Percentiles rank a stretch among this genome's conserved stretches.
phyloP scores from a whole-genome alignment of 2,113 vertebrate genomes.

The Boleophthalmus pectinirostris region DNA sequence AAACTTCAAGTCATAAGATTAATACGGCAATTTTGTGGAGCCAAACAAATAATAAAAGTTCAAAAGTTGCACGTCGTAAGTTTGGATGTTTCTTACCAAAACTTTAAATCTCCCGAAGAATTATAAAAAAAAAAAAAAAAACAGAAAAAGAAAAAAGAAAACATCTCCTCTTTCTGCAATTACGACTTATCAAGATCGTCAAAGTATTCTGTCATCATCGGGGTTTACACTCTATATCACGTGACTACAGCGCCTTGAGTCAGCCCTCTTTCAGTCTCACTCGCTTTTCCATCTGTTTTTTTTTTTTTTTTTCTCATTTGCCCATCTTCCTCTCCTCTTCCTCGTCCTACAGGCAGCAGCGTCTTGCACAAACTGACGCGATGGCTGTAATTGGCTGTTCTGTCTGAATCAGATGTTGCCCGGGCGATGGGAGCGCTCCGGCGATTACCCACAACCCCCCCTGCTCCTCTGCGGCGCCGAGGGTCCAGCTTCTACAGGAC shows the following conservation, averaged over 20 bases:
- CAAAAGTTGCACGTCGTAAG: no score
- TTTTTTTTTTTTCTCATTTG: background rate
- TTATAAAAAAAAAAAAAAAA: no score
- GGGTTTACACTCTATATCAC: background rate
- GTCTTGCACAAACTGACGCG: constrained; percentile 74
- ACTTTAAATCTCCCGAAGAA: no score
- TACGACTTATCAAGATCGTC: no score
- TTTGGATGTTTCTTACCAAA: no score
- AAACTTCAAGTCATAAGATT: no score
- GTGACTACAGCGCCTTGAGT: background rate
- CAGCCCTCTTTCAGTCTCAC: background rate
- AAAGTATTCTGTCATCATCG: no score
- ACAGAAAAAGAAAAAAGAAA: no score
- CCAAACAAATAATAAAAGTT: no score
- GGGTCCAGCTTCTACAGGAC: constrained; percentile 40
- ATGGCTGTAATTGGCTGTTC: constrained; percentile 77
- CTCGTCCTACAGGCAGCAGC: constrained; percentile 49
- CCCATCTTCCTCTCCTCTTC: constrained; percentile 2
- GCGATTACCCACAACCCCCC: constrained; percentile 57
- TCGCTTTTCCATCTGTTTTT: background rate
- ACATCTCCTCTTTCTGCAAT: no score
- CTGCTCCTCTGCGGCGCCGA: constrained; percentile 37
- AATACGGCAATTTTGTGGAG: no score
- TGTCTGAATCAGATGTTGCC: constrained; percentile 62
- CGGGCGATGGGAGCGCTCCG: constrained; percentile 50